Evolutionary conservation across 2,113 vertebrate genomes (phyloP).

Genomic region (Anser cygnoides): DNA sequence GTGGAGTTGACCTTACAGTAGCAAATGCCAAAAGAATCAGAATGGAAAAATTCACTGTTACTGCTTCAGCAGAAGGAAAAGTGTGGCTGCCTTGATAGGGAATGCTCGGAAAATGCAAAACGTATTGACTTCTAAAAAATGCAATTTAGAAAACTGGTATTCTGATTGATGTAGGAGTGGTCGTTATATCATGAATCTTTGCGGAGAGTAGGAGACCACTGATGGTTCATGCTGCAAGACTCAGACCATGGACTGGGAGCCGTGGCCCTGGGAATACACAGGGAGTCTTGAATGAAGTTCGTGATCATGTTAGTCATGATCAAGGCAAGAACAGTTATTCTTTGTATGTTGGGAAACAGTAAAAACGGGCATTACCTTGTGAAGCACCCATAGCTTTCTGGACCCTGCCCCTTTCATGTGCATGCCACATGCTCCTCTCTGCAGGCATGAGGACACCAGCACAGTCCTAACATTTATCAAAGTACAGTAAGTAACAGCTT

Average conservation of each 20-base stretch:
- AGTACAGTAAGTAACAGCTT: neutral
- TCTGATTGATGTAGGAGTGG: neutral
- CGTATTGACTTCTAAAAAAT: neutral
- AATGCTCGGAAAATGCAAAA: neutral
- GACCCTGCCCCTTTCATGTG: neutral
- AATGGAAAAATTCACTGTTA: slow-evolving; percentile 6
- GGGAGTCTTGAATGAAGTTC: neutral
- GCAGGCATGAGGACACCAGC: neutral
- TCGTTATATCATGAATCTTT: neutral
- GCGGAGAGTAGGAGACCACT: neutral
- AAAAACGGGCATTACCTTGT: neutral
- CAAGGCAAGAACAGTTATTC: neutral
- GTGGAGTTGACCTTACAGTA: slow-evolving; percentile 12
- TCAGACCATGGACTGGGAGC: neutral
- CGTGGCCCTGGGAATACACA: neutral
- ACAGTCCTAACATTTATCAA: neutral
- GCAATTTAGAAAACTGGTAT: neutral
- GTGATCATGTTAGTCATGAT: neutral
- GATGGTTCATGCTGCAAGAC: neutral
- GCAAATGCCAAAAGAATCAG: slow-evolving; percentile 4
- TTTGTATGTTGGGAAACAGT: neutral
- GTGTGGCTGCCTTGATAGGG: neutral
- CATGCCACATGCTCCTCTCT: neutral
- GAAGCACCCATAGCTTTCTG: neutral
- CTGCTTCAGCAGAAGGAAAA: neutral